phyloP scores from a whole-genome alignment of 2,113 vertebrate species.

The Lamprologus callipterus region DNA sequence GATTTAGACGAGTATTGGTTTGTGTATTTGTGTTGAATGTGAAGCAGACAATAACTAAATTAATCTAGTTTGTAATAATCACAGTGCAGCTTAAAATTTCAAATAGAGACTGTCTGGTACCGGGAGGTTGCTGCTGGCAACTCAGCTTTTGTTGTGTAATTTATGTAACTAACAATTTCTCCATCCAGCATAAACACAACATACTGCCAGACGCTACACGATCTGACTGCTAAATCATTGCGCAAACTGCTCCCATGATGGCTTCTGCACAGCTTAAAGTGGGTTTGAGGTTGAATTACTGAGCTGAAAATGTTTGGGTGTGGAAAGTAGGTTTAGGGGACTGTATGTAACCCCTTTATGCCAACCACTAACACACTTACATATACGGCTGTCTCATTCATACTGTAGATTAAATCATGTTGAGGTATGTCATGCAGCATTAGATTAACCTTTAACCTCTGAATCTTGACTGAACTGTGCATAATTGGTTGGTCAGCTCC shows the following conservation, averaged over 20 bases:
- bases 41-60: background rate
- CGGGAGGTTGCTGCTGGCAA: slow-evolving; percentile 32
- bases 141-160: slow-evolving; percentile 27
- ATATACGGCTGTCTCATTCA: background rate
- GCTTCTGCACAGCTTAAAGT: background rate
- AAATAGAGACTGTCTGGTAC: background rate
- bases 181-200: background rate
- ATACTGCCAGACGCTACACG: background rate
- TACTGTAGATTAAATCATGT: slow-evolving; percentile 11
- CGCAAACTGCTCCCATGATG: background rate
- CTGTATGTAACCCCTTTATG: background rate
- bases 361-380: background rate
- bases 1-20: background rate
- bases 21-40: background rate
- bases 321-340: background rate
- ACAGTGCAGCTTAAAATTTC: slow-evolving; percentile 1
- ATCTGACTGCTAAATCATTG: background rate
- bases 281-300: background rate
- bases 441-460: slow-evolving; percentile 56
- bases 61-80: slow-evolving; percentile 13
- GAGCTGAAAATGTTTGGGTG: background rate
- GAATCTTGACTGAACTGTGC: slow-evolving; percentile 65
- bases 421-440: slow-evolving; percentile 25
- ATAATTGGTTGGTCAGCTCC: slow-evolving; percentile 72
- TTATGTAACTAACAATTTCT: slow-evolving; percentile 27